A percentile compares a stretch with the other conserved stretches of the same genome.
phyloP scores from a whole-genome alignment of 2,888 invertebrate species.

The Thereva nobilitata region DNA sequence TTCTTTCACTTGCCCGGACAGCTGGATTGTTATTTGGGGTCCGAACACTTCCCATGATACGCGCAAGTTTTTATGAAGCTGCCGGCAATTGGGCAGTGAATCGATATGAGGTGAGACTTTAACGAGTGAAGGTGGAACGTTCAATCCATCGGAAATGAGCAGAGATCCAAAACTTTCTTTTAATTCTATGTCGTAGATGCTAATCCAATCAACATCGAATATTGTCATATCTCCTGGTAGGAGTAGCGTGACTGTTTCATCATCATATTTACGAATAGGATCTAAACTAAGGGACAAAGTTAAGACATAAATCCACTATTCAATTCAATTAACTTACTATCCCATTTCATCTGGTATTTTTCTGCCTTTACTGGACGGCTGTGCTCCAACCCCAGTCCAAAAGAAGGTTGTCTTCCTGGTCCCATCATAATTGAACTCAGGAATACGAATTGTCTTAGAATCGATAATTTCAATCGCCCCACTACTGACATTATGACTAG shows the following conservation, averaged over 20 bases:
- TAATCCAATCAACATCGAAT: slow-evolving; percentile 82
- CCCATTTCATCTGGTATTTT: slow-evolving; percentile 89
- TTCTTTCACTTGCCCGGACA: slow-evolving; percentile 72
- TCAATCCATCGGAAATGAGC: slow-evolving; percentile 77
- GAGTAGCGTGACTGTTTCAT: slow-evolving; percentile 73
- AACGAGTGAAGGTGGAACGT: slow-evolving; percentile 84
- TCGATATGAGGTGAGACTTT: slow-evolving; percentile 67
- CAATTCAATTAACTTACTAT: slow-evolving; percentile 70
- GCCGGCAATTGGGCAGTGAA: slow-evolving; percentile 79
- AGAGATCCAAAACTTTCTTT: slow-evolving; percentile 74
- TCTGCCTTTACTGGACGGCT: slow-evolving; percentile 78
- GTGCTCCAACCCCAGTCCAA: slow-evolving; percentile 87
- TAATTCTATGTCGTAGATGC: slow-evolving; percentile 72
- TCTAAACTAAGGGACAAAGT: slow-evolving; percentile 67
- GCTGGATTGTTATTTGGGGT: slow-evolving; percentile 80
- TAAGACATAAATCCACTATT: neutral
- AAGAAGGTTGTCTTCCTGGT: slow-evolving; percentile 77
- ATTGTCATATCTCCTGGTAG: slow-evolving; percentile 82
- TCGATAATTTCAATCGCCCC: slow-evolving; percentile 76
- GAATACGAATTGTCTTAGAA: slow-evolving; percentile 77
- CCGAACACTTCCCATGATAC: slow-evolving; percentile 91
- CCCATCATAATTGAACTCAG: slow-evolving; percentile 78
- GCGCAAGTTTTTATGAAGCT: slow-evolving; percentile 81
- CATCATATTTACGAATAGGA: slow-evolving; percentile 71
- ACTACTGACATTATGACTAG: slow-evolving; percentile 70